Evolutionary conservation across 2,797 vertebrate genomes (phyloP).

Genomic region (Lithobates sylvaticus): DNA sequence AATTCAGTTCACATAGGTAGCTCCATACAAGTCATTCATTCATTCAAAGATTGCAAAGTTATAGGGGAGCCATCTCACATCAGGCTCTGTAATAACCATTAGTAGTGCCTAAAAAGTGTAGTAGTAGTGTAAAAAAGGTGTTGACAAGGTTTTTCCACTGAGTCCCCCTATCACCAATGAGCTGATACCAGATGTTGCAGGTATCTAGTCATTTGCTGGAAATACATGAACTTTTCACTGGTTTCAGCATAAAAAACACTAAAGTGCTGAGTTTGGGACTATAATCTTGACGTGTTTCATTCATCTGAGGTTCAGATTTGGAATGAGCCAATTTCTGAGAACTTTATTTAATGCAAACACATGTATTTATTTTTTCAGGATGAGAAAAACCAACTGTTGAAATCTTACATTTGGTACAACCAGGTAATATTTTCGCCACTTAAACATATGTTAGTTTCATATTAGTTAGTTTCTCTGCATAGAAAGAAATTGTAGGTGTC

Average conservation of each 20-base stretch:
- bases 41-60: too few species aligned
- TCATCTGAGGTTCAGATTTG: neutral
- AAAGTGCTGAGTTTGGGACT: neutral
- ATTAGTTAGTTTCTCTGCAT: neutral
- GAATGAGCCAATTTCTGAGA: neutral
- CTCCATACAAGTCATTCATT: too few species aligned
- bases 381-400: constrained; percentile 46
- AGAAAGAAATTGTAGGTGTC: too few species aligned
- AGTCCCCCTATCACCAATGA: too few species aligned
- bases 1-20: too few species aligned
- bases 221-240: neutral
- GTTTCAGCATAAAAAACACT: too few species aligned
- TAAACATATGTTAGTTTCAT: neutral
- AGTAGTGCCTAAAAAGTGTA: neutral
- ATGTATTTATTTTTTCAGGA: neutral
- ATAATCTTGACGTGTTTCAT: neutral
- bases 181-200: too few species aligned
- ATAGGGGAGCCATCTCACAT: too few species aligned
- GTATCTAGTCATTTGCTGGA: neutral
- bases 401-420: constrained; percentile 43
- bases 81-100: neutral
- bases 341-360: neutral
- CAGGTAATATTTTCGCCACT: constrained; percentile 18
- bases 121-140: too few species aligned
- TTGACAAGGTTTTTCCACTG: too few species aligned